Evolutionary conservation across 2,888 invertebrate genomes (phyloP), one percentile per base, ranked within the genome.

Genomic region (Apodemia hepburni): DNA sequence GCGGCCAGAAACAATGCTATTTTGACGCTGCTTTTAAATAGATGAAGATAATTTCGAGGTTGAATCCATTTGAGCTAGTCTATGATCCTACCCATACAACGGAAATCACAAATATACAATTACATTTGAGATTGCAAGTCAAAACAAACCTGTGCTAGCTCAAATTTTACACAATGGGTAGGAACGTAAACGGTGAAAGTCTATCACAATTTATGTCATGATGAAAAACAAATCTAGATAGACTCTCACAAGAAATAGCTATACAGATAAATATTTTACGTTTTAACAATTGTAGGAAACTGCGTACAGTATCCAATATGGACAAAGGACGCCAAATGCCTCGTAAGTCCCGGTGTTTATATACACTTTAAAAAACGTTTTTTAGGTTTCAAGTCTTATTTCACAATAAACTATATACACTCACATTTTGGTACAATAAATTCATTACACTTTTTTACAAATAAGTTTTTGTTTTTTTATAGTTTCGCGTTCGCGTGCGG

Each of bases 371-470:
- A 87, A 85, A 90, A 90, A 87, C 81, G 86, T 88, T 70, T 79
- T 75, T 74, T 76, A 80, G 87, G 84, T 84, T 22, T 78, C 77
- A 82, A 87, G 90, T 89, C 90, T 90, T 89, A 89, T 81, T 81
- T 86, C 87, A 88, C 88, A 80, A 87, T 88, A 88, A 87, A 89
- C 90, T 90, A 90, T 89, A 83, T 90, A 89, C 90, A 90, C 88
- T 80, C 90, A 88, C 90, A 87, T 87, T 87, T 87, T 84, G 83
- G 87, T 87, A 87, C 81, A 85, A 87, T 87, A 89, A 88, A 87
- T 89, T 89, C 90, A 89, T 88, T 88, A 89, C 89, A 90, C 89
- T 90, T 88, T n/a, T 90, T 88, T 88, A 89, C 90, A 90, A 86
- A 87, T 85, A 86, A 87, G 87, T 89, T 87, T 84, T 84, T 84